Conservation (phyloP, 1,140 invertebrate species). For the Cydia amplana region DNA sequence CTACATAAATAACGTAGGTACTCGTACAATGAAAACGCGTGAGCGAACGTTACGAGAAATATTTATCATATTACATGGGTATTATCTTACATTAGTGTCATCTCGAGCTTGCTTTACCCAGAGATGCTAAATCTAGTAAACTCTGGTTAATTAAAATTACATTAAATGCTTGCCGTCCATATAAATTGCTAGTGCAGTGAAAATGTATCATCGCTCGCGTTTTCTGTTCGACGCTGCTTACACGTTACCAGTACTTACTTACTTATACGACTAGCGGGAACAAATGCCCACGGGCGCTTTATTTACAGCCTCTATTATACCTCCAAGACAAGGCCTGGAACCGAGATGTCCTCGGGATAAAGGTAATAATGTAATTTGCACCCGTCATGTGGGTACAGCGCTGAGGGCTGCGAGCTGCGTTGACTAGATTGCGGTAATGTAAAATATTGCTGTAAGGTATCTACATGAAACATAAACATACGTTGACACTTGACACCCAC, state of each 20-base stretch:
- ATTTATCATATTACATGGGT: no score
- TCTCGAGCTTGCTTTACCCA: neutral
- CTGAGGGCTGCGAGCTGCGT: constrained; percentile 16
- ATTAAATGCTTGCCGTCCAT: neutral
- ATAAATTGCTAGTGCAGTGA: neutral
- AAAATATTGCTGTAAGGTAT: neutral
- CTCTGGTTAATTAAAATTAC: neutral
- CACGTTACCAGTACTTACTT: neutral
- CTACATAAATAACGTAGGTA: no score
- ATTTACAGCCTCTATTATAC: constrained; percentile 23
- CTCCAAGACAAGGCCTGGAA: constrained; percentile 10
- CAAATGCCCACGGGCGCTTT: constrained; percentile 18
- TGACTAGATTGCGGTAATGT: neutral
- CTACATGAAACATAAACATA: neutral
- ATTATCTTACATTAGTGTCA: neutral
- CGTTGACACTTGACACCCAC: neutral
- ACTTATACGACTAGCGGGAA: constrained; percentile 17
- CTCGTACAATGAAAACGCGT: no score
- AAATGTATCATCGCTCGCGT: constrained; percentile 20
- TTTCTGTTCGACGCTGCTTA: neutral
- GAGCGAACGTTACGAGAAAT: no score
- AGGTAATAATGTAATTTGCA: constrained; percentile 32
- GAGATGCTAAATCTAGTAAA: neutral
- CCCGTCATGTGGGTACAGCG: constrained; percentile 21
- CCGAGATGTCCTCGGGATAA: constrained; percentile 22